These are phyloP conservation scores for Sesamia inferens DNA, from an alignment of 2,888 invertebrate species.

Conservation along the genomic window DNA sequence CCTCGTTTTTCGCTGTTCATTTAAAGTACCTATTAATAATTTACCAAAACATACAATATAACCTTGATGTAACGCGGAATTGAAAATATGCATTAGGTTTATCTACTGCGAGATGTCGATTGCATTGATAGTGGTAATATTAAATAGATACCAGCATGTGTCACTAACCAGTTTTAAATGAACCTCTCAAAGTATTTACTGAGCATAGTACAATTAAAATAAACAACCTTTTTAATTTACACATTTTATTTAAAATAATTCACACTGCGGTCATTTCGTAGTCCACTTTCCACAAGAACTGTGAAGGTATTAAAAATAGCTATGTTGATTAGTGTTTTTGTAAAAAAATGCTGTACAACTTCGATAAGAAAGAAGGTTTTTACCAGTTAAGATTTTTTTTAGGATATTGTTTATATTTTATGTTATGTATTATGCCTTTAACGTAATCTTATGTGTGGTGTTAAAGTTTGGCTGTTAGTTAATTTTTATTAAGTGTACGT, in stretches of 20 bases:
- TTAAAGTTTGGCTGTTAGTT: constrained; percentile 13
- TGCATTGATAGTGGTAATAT: constrained; percentile 31
- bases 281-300: constrained; percentile 11
- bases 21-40: neutral
- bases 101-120: constrained; percentile 36
- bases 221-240: constrained; percentile 5
- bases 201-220: constrained; percentile 27
- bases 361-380: neutral
- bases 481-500: neutral
- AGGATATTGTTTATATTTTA: neutral
- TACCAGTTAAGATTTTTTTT: neutral
- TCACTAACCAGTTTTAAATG: constrained; percentile 14
- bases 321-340: neutral
- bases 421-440: neutral
- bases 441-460: neutral
- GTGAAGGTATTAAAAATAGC: constrained; percentile 32
- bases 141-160: constrained; percentile 2
- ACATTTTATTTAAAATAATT: neutral
- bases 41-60: constrained; percentile 2
- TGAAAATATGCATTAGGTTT: constrained; percentile 34
- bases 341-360: neutral
- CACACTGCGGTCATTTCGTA: neutral
- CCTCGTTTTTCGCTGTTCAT: too few species aligned
- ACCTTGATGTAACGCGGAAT: constrained; percentile 25
- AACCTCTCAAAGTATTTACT: constrained; percentile 34